Evolutionary conservation across 1,140 invertebrate species (phyloP).

Genomic region (Drosophila busckii): DNA sequence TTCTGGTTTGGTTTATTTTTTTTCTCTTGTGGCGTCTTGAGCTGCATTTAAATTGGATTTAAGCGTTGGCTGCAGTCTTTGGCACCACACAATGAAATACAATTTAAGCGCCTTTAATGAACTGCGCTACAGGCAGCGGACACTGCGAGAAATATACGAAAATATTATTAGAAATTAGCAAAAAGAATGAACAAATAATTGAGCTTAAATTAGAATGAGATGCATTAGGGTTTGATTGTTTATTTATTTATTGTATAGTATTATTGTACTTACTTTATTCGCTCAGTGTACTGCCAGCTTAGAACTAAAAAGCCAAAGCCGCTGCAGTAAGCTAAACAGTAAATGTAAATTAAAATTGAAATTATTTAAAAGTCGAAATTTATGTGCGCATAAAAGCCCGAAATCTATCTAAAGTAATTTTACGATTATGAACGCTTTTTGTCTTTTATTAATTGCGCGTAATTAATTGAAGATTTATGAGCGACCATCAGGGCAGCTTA

Average conservation of each 20-base stretch:
- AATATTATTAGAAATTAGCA: not conserved
- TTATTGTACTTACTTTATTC: too few species aligned
- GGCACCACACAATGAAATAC: conserved; percentile 51
- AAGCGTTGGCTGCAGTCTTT: conserved; percentile 71
- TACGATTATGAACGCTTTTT: conserved; percentile 44
- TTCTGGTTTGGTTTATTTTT: not conserved
- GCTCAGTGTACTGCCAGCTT: too few species aligned
- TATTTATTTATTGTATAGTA: too few species aligned
- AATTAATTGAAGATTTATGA: conserved; percentile 66
- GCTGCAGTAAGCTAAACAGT: conserved; percentile 6
- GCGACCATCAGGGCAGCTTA: not conserved
- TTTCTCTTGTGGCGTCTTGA: conserved; percentile 36
- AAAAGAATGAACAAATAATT: too few species aligned
- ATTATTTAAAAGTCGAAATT: conserved; percentile 36
- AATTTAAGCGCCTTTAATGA: conserved; percentile 77
- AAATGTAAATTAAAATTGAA: conserved; percentile 35
- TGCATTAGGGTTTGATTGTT: too few species aligned
- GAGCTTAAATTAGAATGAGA: too few species aligned
- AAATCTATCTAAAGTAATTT: conserved; percentile 38
- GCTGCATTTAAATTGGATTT: conserved; percentile 78
- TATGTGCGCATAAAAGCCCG: conserved; percentile 47
- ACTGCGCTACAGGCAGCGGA: conserved; percentile 29
- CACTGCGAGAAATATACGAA: not conserved
- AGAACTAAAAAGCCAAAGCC: too few species aligned
- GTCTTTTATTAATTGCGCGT: conserved; percentile 50